A percentile compares a stretch with the other conserved stretches of the same genome.
These are phyloP conservation scores for Procavia capensis DNA, from an alignment of 2,113 vertebrate genomes.

Conservation along the genomic window DNA sequence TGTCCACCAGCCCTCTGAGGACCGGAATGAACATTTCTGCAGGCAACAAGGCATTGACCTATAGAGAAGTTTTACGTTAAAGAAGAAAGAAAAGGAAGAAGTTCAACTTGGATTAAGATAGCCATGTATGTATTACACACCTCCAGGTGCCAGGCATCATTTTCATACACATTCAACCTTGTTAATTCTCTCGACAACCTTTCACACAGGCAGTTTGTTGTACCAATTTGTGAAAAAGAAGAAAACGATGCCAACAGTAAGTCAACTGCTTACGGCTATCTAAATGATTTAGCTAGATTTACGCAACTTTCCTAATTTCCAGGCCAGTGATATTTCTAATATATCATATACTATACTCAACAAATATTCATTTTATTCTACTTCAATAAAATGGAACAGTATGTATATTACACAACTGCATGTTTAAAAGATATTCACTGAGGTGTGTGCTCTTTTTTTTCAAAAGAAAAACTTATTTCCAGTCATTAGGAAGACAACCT, in stretches of 20 bases:
- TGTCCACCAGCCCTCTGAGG: constrained; percentile 92
- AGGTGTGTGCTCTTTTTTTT: background rate
- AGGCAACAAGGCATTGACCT: constrained; percentile 96
- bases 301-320: background rate
- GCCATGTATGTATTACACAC: background rate
- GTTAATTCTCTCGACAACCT: background rate
- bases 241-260: background rate
- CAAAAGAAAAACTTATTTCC: background rate
- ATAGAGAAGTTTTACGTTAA: background rate
- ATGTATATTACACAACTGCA: background rate
- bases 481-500: background rate
- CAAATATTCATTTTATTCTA: background rate
- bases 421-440: background rate
- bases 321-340: background rate
- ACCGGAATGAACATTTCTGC: constrained; percentile 95
- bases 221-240: background rate
- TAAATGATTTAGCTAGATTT: background rate
- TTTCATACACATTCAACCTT: background rate
- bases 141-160: background rate
- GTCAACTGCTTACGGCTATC: background rate
- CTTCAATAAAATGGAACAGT: background rate
- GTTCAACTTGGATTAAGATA: background rate
- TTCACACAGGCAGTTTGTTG: background rate
- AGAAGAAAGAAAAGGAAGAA: background rate
- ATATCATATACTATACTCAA: background rate